A percentile compares a stretch with the other conserved stretches of the same genome.
phyloP scores from a whole-genome alignment of 2,888 invertebrate genomes.

The Alloscopus bannaensis region DNA sequence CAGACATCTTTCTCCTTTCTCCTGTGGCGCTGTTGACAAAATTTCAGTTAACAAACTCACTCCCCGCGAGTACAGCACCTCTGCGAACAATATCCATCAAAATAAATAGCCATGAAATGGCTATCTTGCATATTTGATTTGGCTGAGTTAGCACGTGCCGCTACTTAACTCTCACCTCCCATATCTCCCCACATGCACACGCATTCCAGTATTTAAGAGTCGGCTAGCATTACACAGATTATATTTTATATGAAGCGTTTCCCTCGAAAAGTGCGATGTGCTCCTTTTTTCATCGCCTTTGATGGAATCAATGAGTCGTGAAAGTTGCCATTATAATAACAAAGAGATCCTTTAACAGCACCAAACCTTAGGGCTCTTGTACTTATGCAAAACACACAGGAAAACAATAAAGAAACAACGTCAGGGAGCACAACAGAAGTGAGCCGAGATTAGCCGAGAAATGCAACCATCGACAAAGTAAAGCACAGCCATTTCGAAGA shows the following conservation, averaged over 20 bases:
- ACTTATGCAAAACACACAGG: not conserved
- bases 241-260: too few species aligned
- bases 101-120: conserved; percentile 31
- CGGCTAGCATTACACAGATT: too few species aligned
- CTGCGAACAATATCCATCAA: conserved; percentile 30
- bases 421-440: not conserved
- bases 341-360: not conserved
- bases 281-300: conserved; percentile 3
- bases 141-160: conserved; percentile 38
- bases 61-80: not conserved
- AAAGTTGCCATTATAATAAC: conserved; percentile 22
- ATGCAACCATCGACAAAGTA: not conserved
- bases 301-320: conserved; percentile 49
- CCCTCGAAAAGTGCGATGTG: not conserved
- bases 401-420: not conserved
- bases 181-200: not conserved
- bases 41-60: too few species aligned
- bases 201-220: too few species aligned
- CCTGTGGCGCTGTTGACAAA: too few species aligned
- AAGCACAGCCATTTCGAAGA: conserved; percentile 23
- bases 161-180: conserved; percentile 1
- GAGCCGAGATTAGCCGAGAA: conserved; percentile 8
- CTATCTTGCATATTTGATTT: conserved; percentile 21
- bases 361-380: not conserved
- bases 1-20: too few species aligned